Evolutionary conservation across 2,113 vertebrate genomes (phyloP), one percentile per base, ranked within the genome.

Genomic region (Syngnathus floridae): DNA sequence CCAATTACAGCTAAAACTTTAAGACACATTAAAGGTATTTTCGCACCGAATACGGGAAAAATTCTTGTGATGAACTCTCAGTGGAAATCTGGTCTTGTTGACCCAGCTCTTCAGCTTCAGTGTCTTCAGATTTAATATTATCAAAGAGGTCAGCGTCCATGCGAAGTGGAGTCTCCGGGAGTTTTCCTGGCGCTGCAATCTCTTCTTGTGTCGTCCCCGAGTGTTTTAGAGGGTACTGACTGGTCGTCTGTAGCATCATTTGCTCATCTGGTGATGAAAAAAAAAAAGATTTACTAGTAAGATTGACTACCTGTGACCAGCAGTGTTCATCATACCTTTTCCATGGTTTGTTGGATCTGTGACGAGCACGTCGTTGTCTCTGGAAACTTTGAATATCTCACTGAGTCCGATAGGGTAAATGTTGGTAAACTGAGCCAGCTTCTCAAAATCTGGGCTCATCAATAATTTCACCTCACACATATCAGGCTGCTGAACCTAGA

Each of bases 131-230:
- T 1, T 87, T 89, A 22, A 90, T 91, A 48, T 94, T 79, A 1
- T 84, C 81, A 63, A 89, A 58, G 48, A 81, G 67, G 63, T 83
- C 76, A 0, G 93, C 90, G 0, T 95, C 93, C 88, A 87, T 90
- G 65, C 94, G 90, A 64, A 97, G 91, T 21, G 96, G 96, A 0
- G 95, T 96, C 83, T 98, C 95, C 0, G 95, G 95, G 72, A 98
- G 90, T 71, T 97, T 96, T 40, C 94, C 96, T 12, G 94, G 94
- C 51, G 93, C 85, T 0, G 92, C 90, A 0, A 90, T 88, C 84
- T 96, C 94, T 63, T 97, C 94, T 73, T 93, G 81, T 1, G 95
- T 97, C 56, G 95, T 97, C 72, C 95, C 94, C 3, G 85, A 90
- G 62, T 93, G 92, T 77, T 84, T 86, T 49, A 91, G 70, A 5